Base-by-base conservation (phyloP, 2,888 invertebrate species). In the Clivina fossor region DNA sequence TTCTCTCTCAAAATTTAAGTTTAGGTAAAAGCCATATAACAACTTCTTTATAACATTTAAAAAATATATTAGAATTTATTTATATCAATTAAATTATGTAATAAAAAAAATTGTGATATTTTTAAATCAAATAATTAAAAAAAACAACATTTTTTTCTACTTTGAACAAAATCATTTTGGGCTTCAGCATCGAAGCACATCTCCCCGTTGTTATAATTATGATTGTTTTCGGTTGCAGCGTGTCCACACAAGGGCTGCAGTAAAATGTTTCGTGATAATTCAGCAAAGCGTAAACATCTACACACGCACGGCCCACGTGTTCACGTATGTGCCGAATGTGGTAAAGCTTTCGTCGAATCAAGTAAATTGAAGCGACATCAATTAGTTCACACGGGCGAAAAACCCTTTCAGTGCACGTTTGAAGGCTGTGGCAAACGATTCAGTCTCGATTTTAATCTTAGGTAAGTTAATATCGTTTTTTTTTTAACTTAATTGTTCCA, bases 341-440 rank as follows among this genome's bases (percentile, higher is more conserved):
- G 97, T 65, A 97, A 97, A 72, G 95, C 96, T 1, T 97, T 97
- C 72, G 96, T 97, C 19, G 97, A 97, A 73, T 94, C 93, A 71
- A 95, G 94, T 1, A 97, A 97, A 74, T 76, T 97, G 62, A 96
- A 96, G 74, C 80, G 97, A 49, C 97, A 98, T 72, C 96, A 97
- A 71, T 76, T 97, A 44, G 97, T 97, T 0, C 97, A 98, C 70
- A 97, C 97, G 0, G 97, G 97, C 0, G 97, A 97, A 74, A 97
- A 97, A 71, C 96, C 96, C 0, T 97, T 96, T 73, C 94, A 95
- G 75, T 97, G 97, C 73, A 95, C 95, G 1, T 97, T 97, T 71
- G 95, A 96, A 71, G 97, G 97, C 0, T 98, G 97, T 73, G 97
- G 96, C 22, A 97, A 97, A 71, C 78, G 96, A 65, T 97, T 97